phyloP scores from a whole-genome alignment of 30 jellyfish, hydroid and myxozoan genomes.

The Turritopsis dohrnii region DNA sequence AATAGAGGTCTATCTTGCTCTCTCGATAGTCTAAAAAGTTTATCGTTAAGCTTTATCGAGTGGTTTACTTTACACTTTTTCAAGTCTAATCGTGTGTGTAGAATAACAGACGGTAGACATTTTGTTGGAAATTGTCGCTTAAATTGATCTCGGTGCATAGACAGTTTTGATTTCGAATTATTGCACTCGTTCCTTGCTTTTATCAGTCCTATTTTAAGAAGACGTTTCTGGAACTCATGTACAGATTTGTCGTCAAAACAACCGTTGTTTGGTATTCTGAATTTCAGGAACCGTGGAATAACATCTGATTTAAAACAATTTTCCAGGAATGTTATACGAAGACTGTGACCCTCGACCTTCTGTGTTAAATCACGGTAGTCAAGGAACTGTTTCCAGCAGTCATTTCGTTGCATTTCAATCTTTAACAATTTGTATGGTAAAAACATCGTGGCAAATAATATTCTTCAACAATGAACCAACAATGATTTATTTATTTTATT shows the following conservation, averaged over 20 bases:
- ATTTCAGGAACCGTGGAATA: background rate
- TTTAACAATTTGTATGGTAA: no score
- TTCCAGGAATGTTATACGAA: no score
- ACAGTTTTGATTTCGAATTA: background rate
- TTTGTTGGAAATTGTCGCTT: background rate
- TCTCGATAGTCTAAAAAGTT: no score
- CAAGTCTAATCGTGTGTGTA: background rate
- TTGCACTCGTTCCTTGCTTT: background rate
- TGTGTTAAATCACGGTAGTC: no score
- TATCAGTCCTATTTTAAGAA: background rate
- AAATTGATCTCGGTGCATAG: background rate
- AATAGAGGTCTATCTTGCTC: no score
- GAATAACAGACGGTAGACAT: background rate
- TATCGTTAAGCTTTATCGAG: no score
- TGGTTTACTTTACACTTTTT: background rate
- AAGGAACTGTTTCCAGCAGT: no score
- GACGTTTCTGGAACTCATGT: background rate
- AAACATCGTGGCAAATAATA: no score
- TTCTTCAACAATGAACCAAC: no score
- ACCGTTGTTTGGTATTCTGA: background rate
- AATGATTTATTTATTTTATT: no score
- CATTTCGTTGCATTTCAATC: no score
- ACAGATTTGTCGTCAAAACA: background rate
- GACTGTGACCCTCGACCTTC: no score
- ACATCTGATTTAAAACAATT: background rate